These are phyloP conservation scores for Cathartes aura DNA, from an alignment of 2,113 vertebrate genomes.

Conservation along the genomic window DNA sequence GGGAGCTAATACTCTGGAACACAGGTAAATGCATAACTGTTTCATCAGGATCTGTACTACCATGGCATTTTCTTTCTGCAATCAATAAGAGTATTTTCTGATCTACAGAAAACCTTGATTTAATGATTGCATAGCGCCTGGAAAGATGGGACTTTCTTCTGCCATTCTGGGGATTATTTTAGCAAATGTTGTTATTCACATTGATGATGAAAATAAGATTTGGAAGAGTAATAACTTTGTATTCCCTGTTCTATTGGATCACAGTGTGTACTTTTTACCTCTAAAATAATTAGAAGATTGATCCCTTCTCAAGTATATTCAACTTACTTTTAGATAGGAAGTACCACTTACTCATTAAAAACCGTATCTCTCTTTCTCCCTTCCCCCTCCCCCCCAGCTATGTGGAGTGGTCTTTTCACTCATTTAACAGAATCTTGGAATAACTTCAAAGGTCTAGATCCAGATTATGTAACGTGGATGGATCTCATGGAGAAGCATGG, in stretches of 20 bases:
- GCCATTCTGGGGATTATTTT: neutral
- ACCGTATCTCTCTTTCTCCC: rapidly evolving
- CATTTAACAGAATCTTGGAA: conserved; percentile 97
- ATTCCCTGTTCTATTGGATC: neutral
- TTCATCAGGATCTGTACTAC: neutral
- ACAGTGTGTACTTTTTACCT: neutral
- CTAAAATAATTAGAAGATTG: neutral
- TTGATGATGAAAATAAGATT: neutral
- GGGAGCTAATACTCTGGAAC: neutral
- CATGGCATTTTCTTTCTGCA: neutral
- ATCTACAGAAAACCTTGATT: neutral
- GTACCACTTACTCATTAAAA: neutral
- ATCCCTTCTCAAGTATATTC: neutral
- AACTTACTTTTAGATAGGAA: neutral
- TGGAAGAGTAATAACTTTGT: neutral
- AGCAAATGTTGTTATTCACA: neutral
- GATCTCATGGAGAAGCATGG: conserved; percentile 85
- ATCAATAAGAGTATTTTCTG: neutral
- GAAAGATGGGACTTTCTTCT: neutral
- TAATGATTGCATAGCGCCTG: neutral
- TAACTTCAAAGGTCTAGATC: conserved; percentile 93
- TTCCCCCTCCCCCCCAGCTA: conserved; percentile 70
- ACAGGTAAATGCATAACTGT: neutral
- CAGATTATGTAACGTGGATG: conserved; percentile 92
- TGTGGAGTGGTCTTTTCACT: conserved; percentile 96